Conservation (phyloP, 2,888 invertebrate genomes). For the Drosophila buzzatii region DNA sequence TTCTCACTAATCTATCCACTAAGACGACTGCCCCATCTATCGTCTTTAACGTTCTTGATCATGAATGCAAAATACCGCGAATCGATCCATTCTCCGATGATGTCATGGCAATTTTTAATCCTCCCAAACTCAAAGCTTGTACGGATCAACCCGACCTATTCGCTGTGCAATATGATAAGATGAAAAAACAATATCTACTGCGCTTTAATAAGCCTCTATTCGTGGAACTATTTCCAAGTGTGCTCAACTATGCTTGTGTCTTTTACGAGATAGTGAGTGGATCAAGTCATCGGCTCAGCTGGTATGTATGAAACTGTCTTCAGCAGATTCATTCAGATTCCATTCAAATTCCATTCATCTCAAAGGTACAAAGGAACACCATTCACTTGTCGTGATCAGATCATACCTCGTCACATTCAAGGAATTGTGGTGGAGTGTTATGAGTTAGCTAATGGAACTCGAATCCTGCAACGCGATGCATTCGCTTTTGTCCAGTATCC, state of each 20-base stretch:
- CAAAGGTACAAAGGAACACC: conserved; percentile 9
- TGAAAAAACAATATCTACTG: conserved; percentile 37
- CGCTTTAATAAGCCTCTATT: conserved; percentile 34
- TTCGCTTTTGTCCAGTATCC: conserved; percentile 86
- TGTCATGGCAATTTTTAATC: conserved; percentile 67
- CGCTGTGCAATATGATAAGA: conserved; percentile 22
- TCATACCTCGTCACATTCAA: conserved; percentile 59
- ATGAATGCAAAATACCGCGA: conserved; percentile 88
- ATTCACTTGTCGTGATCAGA: neutral
- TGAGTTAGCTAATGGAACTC: conserved; percentile 72
- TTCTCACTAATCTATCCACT: neutral
- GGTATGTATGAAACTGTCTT: conserved; percentile 3
- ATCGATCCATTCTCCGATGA: conserved; percentile 87
- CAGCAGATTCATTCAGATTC: no score
- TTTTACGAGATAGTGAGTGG: conserved; percentile 60
- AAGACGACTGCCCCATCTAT: neutral
- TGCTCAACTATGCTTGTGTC: conserved; percentile 57
- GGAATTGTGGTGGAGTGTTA: conserved; percentile 70
- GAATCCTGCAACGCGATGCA: conserved; percentile 82
- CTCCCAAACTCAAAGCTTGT: conserved; percentile 13
- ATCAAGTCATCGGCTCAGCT: neutral
- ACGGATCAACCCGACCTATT: conserved; percentile 36
- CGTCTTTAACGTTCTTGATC: conserved; percentile 77
- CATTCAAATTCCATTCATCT: neutral
- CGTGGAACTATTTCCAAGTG: conserved; percentile 18